These are phyloP conservation scores for Nomia melanderi DNA, from an alignment of 1,140 invertebrate species.

Conservation along the genomic window DNA sequence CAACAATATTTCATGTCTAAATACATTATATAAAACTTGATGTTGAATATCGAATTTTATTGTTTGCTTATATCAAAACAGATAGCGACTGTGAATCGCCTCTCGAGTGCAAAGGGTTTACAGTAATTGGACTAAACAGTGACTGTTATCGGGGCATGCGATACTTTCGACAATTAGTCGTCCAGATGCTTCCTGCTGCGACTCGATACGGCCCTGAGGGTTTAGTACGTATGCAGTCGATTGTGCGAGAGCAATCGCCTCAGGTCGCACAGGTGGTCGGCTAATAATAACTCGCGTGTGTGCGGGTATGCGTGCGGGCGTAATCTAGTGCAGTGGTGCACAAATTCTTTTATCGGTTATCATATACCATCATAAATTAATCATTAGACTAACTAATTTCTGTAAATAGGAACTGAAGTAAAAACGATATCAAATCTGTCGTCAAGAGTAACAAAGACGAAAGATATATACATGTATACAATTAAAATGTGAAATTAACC, in stretches of 20 bases:
- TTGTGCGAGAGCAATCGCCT: conserved; percentile 62
- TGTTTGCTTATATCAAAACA: too few relatives aligned
- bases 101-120: too few relatives aligned
- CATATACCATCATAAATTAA: neutral
- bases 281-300: conserved; percentile 66
- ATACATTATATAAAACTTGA: too few relatives aligned
- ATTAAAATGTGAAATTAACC: too few relatives aligned
- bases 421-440: too few relatives aligned
- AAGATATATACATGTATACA: too few relatives aligned
- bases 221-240: conserved; percentile 45
- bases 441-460: too few relatives aligned
- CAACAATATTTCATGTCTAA: too few relatives aligned
- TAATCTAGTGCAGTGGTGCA: conserved; percentile 36
- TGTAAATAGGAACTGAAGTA: too few relatives aligned
- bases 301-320: conserved; percentile 19
- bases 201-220: conserved; percentile 52
- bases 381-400: too few relatives aligned
- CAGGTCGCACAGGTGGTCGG: conserved; percentile 69
- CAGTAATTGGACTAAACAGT: neutral
- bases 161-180: conserved; percentile 25
- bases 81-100: too few relatives aligned
- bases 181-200: conserved; percentile 26
- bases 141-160: neutral
- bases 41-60: too few relatives aligned
- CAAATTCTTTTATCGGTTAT: conserved; percentile 25